phyloP scores from a whole-genome alignment of 2,113 vertebrate genomes.

The Pogona vitticeps region DNA sequence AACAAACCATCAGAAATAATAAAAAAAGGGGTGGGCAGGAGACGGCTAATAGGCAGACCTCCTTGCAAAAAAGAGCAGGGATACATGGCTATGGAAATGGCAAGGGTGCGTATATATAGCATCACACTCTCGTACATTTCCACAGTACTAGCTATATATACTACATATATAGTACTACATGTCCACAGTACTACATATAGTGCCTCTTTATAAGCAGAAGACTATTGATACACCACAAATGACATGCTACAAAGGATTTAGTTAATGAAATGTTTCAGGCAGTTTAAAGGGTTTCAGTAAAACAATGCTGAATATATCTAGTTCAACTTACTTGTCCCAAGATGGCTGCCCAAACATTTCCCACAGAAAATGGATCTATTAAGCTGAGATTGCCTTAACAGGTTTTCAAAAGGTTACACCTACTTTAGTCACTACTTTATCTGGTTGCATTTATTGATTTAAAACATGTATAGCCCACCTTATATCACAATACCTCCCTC shows the following conservation, averaged over 20 bases:
- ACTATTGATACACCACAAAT: constrained; percentile 53
- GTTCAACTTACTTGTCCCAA: not conserved
- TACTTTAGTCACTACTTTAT: not conserved
- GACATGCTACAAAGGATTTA: constrained; percentile 33
- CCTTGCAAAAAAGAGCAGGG: constrained; percentile 17
- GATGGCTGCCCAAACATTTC: not conserved
- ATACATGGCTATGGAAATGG: constrained; percentile 39
- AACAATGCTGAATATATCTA: constrained; percentile 20
- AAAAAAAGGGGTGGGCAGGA: constrained; percentile 47
- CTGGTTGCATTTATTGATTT: accelerated
- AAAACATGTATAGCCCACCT: no score
- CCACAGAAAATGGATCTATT: not conserved
- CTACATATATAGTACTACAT: no score
- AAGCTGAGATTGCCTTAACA: not conserved
- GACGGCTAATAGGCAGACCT: constrained; percentile 43
- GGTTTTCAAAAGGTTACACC: not conserved
- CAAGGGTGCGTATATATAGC: constrained; percentile 36
- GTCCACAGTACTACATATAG: not conserved
- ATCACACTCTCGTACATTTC: no score
- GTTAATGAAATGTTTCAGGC: constrained; percentile 26
- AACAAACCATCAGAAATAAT: constrained; percentile 73
- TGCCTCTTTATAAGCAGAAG: constrained; percentile 38
- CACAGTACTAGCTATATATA: no score
- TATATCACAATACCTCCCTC: no score
- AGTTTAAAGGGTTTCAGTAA: constrained; percentile 13